Percentiles rank a stretch among this genome's conserved stretches.
Evolutionary conservation across 1,140 invertebrate species (phyloP).

Genomic region (Catajapyx aquilonaris): DNA sequence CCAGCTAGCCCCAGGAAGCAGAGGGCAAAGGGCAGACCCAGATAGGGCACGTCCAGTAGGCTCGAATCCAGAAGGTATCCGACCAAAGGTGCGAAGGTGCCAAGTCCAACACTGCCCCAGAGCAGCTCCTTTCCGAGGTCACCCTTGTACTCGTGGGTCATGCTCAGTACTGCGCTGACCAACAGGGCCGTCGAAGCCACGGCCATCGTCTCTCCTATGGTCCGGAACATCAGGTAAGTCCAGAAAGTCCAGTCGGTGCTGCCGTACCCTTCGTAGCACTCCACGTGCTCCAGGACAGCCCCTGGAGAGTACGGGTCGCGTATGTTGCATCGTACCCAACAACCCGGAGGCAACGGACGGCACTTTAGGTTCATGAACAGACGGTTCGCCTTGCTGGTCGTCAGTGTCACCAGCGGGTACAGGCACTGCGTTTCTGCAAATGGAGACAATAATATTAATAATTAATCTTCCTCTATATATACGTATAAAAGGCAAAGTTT

Average conservation of each 20-base stretch:
- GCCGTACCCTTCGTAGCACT: conserved; percentile 15
- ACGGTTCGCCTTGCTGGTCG: too few species aligned
- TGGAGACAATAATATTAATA: too few species aligned
- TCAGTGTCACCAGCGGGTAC: too few species aligned
- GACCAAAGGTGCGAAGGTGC: conserved; percentile 41
- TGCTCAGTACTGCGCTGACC: conserved; percentile 53
- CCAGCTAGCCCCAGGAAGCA: conserved; percentile 28
- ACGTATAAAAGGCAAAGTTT: too few species aligned
- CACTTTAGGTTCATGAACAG: too few species aligned
- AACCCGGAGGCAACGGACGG: too few species aligned
- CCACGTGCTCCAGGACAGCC: background rate
- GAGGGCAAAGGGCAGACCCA: conserved; percentile 28
- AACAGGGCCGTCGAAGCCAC: conserved; percentile 43
- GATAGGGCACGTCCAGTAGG: conserved; percentile 12
- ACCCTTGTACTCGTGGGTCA: conserved; percentile 52
- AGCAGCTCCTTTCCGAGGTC: conserved; percentile 60
- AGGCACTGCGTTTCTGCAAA: too few species aligned
- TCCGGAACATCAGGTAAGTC: conserved; percentile 39
- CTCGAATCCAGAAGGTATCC: conserved; percentile 26
- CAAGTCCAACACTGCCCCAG: conserved; percentile 48
- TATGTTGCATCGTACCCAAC: too few species aligned
- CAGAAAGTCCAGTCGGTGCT: conserved; percentile 42
- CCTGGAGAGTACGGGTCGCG: too few species aligned
- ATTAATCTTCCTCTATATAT: too few species aligned
- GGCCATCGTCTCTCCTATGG: conserved; percentile 52